Evolutionary conservation across 2,888 invertebrate genomes (phyloP).

Genomic region (Unio pictorum): DNA sequence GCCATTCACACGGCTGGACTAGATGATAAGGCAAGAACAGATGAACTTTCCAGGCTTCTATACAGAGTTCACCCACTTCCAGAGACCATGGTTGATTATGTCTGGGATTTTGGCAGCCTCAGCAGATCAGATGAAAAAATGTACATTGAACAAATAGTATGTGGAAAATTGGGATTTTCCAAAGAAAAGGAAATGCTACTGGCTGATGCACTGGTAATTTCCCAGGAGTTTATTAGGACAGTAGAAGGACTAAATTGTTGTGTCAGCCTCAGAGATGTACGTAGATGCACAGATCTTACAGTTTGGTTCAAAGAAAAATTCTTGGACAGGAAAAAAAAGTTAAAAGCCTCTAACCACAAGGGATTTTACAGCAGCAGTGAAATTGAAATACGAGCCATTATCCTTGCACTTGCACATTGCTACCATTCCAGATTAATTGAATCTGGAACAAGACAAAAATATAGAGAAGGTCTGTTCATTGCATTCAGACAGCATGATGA

Average conservation of each 20-base stretch:
- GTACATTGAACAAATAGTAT: constrained; percentile 40
- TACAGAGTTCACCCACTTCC: constrained; percentile 54
- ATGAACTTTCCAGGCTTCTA: constrained; percentile 43
- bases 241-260: constrained; percentile 16
- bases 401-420: constrained; percentile 11
- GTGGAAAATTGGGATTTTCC: neutral
- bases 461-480: neutral
- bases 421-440: constrained; percentile 15
- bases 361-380: neutral
- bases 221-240: constrained; percentile 23
- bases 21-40: constrained; percentile 39
- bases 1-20: constrained; percentile 42
- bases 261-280: constrained; percentile 34
- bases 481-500: neutral
- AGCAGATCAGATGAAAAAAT: constrained; percentile 37
- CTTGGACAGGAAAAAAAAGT: constrained; percentile 2
- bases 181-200: neutral
- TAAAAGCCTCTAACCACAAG: no score
- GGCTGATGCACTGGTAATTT: constrained; percentile 11
- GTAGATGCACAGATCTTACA: constrained; percentile 18
- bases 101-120: constrained; percentile 54
- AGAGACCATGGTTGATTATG: constrained; percentile 49
- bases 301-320: constrained; percentile 20
- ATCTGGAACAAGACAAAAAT: constrained; percentile 5
- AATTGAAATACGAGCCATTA: constrained; percentile 4